Evolutionary conservation across 2,113 vertebrate species (phyloP).

Genomic region (Helogale parvula): DNA sequence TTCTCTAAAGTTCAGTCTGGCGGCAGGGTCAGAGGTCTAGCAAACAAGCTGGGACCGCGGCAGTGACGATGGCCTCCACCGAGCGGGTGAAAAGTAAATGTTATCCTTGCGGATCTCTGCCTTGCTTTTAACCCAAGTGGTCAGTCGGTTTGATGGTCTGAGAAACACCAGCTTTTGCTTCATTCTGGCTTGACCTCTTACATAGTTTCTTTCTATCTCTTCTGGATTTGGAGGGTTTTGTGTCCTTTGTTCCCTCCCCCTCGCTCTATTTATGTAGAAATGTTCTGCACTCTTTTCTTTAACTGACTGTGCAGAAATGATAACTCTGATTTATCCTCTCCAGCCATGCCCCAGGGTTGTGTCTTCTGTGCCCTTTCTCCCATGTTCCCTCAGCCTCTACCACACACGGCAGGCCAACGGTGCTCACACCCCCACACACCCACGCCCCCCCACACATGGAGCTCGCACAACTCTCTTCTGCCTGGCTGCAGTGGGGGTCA

Average conservation of each 20-base stretch:
- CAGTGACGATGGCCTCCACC: neutral
- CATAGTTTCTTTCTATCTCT: neutral
- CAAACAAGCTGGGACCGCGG: neutral
- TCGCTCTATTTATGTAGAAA: slow-evolving; percentile 26
- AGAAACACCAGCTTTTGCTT: neutral
- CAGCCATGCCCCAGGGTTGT: neutral
- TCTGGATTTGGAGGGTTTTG: neutral
- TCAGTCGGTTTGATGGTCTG: neutral
- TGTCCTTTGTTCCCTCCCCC: neutral
- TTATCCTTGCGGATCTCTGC: neutral
- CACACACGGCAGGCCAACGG: neutral
- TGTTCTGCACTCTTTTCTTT: neutral
- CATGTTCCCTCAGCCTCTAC: neutral
- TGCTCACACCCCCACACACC: neutral
- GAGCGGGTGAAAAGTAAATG: neutral
- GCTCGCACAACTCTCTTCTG: neutral
- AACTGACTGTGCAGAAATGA: slow-evolving; percentile 15
- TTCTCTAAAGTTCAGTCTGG: neutral
- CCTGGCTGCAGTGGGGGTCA: neutral
- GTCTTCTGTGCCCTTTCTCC: neutral
- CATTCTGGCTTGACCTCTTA: neutral
- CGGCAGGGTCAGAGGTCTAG: slow-evolving; percentile 8
- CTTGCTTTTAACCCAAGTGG: neutral
- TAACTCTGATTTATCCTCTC: neutral
- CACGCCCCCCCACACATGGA: neutral